phyloP scores from a whole-genome alignment of 2,888 invertebrate genomes.

The Pachycephus smyrnensis region DNA sequence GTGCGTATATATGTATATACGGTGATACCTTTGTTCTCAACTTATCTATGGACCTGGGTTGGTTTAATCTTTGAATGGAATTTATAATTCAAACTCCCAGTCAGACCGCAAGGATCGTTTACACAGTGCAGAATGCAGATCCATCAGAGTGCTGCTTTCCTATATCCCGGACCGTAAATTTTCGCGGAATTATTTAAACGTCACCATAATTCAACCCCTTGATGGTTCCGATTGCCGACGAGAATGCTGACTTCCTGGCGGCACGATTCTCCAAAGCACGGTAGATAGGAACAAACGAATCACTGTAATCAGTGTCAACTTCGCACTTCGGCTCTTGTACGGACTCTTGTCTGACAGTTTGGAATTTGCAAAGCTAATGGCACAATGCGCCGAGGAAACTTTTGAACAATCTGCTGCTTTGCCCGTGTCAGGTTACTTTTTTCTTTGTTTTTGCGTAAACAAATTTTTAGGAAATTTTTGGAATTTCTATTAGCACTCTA shows the following conservation, averaged over 20 bases:
- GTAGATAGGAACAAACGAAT: background rate
- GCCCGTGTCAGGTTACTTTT: background rate
- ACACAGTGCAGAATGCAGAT: constrained; percentile 2
- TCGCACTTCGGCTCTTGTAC: background rate
- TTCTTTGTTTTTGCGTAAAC: too few relatives aligned
- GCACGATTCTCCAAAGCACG: background rate
- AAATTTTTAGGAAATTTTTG: too few relatives aligned
- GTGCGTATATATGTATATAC: background rate
- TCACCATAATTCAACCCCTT: constrained; percentile 29
- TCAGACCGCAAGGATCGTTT: background rate
- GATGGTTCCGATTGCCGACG: constrained; percentile 26
- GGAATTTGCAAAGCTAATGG: background rate
- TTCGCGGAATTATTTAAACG: constrained; percentile 35
- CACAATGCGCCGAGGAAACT: background rate
- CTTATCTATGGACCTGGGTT: background rate
- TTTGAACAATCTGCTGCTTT: background rate
- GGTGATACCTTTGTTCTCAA: background rate
- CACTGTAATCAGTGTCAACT: background rate
- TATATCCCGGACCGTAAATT: constrained; percentile 28
- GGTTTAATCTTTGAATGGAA: background rate
- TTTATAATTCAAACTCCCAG: background rate
- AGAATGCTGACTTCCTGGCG: background rate
- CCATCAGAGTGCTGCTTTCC: background rate
- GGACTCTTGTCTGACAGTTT: background rate
- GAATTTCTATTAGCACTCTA: too few relatives aligned